phyloP scores from a whole-genome alignment of 2,113 vertebrate genomes.

The Marmota flaviventris region DNA sequence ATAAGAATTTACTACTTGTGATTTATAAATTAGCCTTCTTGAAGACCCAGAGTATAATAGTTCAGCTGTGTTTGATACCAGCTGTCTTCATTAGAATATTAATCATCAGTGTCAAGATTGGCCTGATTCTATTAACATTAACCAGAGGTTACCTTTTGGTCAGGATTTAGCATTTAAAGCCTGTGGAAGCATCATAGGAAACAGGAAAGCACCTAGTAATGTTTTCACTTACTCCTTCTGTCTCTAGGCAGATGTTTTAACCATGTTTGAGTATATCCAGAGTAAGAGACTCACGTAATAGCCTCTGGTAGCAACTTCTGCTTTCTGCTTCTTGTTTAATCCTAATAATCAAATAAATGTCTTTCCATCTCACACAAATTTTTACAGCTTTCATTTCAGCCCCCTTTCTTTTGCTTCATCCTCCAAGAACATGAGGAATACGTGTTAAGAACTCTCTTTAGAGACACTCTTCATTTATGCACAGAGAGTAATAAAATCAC shows the following conservation, averaged over 20 bases:
- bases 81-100: constrained; percentile 59
- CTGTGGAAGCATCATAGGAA: not conserved
- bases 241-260: constrained; percentile 42
- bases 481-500: constrained; percentile 2
- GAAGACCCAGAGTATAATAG: not conserved
- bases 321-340: constrained; percentile 53
- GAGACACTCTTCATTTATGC: not conserved
- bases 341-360: constrained; percentile 3
- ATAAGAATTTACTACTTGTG: constrained; percentile 10
- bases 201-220: not conserved
- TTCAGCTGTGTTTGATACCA: constrained; percentile 42
- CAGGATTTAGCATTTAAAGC: constrained; percentile 46
- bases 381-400: constrained; percentile 41
- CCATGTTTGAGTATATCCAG: not conserved
- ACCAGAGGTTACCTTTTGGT: constrained; percentile 42
- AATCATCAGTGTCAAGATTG: constrained; percentile 53
- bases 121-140: constrained; percentile 45
- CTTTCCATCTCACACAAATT: constrained; percentile 6
- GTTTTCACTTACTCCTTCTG: not conserved
- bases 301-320: not conserved
- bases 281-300: not conserved
- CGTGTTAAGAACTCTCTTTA: constrained; percentile 11
- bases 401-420: constrained; percentile 47
- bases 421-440: constrained; percentile 51
- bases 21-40: constrained; percentile 52